Evolutionary conservation across 2,113 vertebrate genomes (phyloP).

Genomic region (Tauraco erythrolophus): DNA sequence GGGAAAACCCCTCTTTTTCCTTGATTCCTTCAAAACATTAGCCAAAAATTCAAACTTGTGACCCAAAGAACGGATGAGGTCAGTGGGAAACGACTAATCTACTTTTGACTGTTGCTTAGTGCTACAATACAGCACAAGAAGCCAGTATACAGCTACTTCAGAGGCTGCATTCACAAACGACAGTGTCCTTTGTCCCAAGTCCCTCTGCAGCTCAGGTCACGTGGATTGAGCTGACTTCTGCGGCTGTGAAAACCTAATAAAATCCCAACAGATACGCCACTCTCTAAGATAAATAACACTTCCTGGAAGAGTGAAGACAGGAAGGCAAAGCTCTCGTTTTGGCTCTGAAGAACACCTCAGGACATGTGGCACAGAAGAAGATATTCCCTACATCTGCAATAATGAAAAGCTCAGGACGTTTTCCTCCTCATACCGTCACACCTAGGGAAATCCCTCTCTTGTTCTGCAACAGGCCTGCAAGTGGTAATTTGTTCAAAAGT

Average conservation of each 20-base stretch:
- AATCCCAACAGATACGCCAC: fast-evolving
- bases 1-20: neutral
- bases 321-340: neutral
- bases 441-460: neutral
- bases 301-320: neutral
- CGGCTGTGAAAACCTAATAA: neutral
- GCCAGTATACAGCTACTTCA: neutral
- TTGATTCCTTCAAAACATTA: neutral
- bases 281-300: neutral
- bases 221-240: neutral
- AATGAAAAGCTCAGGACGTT: neutral
- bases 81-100: neutral
- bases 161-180: neutral
- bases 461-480: neutral
- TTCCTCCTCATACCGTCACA: neutral
- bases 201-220: neutral
- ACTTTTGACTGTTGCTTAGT: neutral
- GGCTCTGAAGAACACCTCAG: neutral
- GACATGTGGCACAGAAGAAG: neutral
- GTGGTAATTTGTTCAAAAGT: neutral
- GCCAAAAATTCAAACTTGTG: neutral
- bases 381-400: neutral
- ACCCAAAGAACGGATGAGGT: neutral
- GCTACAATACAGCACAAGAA: neutral
- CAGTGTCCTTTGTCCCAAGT: neutral